phyloP scores from a whole-genome alignment of 2,113 vertebrate species.

The Litocranius walleri region DNA sequence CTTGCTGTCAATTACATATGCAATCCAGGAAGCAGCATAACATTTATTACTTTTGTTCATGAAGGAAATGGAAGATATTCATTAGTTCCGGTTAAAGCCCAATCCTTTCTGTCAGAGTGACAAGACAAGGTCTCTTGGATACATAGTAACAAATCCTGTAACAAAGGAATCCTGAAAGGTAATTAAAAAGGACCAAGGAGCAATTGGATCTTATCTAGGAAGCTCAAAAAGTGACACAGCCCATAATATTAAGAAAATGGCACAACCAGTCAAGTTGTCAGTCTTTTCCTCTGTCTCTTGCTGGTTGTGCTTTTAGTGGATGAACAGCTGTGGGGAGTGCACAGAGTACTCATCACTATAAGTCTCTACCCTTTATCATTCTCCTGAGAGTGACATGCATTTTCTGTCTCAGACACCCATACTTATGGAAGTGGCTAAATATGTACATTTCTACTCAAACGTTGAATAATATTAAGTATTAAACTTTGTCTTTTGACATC shows the following conservation, averaged over 20 bases:
- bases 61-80: slow-evolving; percentile 15
- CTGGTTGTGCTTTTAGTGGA: not conserved
- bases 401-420: not conserved
- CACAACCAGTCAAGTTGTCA: not conserved
- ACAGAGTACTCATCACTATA: not conserved
- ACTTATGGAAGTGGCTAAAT: not conserved
- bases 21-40: not conserved
- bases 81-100: slow-evolving; percentile 28
- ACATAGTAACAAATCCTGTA: not conserved
- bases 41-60: not conserved
- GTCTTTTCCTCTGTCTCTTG: not conserved
- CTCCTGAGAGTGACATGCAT: not conserved
- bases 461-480: not conserved
- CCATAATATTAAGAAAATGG: not conserved
- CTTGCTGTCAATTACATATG: not conserved
- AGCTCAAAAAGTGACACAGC: not conserved
- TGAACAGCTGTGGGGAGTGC: not conserved
- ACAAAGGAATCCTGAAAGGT: slow-evolving; percentile 10
- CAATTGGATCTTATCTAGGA: not conserved
- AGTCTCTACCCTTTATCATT: not conserved
- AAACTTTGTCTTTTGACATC: not conserved
- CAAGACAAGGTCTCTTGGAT: not conserved
- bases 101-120: slow-evolving; percentile 27
- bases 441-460: not conserved
- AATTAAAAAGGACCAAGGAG: slow-evolving; percentile 1